These are phyloP conservation scores for Hydropsyche betteni DNA, from an alignment of 2,888 invertebrate species.

Conservation along the genomic window DNA sequence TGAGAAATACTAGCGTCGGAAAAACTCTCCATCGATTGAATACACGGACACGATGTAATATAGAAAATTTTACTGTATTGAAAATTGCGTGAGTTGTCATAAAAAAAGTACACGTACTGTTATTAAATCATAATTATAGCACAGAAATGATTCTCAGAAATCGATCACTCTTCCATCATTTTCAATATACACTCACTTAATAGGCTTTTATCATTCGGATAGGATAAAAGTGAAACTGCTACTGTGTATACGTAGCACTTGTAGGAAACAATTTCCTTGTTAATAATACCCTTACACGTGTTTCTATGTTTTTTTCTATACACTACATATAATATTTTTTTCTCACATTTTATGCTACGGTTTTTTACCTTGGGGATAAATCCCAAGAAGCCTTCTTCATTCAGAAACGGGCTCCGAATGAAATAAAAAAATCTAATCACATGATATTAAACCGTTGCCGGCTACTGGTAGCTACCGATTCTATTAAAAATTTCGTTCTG, in stretches of 20 bases:
- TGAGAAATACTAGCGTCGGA: slow-evolving; percentile 45
- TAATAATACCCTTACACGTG: slow-evolving; percentile 29
- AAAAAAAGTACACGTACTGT: too few species aligned
- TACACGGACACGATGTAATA: neutral
- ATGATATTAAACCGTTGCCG: slow-evolving; percentile 50
- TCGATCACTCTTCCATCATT: neutral
- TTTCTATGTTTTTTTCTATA: neutral
- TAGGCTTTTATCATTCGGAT: neutral
- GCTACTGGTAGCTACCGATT: slow-evolving; percentile 52
- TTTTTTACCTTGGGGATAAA: slow-evolving; percentile 21
- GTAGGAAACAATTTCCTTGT: slow-evolving; percentile 21
- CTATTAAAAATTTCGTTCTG: slow-evolving; percentile 52
- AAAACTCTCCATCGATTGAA: slow-evolving; percentile 28
- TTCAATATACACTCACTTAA: slow-evolving; percentile 13
- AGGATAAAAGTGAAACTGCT: slow-evolving; percentile 21
- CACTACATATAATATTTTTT: neutral
- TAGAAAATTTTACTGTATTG: too few species aligned
- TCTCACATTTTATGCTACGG: neutral
- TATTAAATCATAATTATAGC: too few species aligned
- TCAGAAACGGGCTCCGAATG: slow-evolving; percentile 49
- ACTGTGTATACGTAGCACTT: neutral
- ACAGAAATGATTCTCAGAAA: too few species aligned
- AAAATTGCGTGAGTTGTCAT: too few species aligned
- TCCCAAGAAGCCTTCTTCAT: slow-evolving; percentile 44
- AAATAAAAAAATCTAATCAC: slow-evolving; percentile 51